These are phyloP conservation scores for Eulemur coronatus DNA, from an alignment of 2,797 vertebrate genomes.

Conservation along the genomic window DNA sequence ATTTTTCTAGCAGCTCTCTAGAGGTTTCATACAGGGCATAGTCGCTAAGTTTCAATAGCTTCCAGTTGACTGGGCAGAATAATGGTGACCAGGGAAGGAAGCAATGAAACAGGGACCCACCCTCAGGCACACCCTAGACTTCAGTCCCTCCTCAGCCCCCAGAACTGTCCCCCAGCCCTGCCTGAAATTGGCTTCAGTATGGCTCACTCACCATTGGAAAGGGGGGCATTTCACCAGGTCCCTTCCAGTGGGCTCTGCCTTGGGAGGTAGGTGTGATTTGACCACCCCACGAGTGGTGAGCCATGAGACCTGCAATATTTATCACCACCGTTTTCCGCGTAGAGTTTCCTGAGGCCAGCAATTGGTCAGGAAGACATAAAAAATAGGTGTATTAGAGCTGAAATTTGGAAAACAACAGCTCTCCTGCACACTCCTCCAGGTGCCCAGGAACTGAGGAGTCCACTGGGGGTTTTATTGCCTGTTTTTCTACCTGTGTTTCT, in stretches of 20 bases:
- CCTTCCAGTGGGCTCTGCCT: neutral
- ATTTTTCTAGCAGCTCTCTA: neutral
- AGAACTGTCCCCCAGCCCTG: neutral
- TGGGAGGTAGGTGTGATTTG: neutral
- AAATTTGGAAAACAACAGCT: neutral
- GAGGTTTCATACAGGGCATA: neutral
- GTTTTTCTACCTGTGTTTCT: neutral
- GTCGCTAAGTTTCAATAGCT: neutral
- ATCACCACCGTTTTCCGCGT: neutral
- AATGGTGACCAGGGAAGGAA: neutral
- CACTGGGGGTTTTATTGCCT: fast-evolving
- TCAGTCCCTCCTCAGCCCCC: neutral
- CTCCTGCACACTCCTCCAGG: neutral
- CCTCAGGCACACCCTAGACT: neutral
- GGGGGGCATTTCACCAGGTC: neutral
- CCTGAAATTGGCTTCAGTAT: neutral
- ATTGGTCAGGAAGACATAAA: neutral
- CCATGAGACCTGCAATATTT: neutral
- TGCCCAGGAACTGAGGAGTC: neutral
- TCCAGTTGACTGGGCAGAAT: neutral
- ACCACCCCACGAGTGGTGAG: neutral
- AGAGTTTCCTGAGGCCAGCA: neutral
- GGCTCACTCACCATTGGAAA: neutral
- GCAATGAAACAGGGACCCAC: neutral
- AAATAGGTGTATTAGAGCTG: neutral